Evolutionary conservation across 2,888 invertebrate genomes (phyloP).

Genomic region (Protula sp.): DNA sequence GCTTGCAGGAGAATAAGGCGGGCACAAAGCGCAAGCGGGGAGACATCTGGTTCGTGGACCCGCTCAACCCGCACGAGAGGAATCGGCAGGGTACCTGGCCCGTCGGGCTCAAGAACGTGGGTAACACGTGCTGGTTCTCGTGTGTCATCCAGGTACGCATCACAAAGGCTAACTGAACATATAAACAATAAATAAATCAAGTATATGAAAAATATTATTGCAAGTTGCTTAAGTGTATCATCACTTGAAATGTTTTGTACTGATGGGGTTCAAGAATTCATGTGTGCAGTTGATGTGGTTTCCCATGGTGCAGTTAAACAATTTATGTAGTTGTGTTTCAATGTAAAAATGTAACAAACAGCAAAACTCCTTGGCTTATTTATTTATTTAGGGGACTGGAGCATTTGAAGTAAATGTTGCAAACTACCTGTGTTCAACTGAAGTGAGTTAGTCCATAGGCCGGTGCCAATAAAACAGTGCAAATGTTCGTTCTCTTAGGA

Average conservation of each 20-base stretch:
- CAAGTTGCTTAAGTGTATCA: neutral
- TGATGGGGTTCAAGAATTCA: too few species aligned
- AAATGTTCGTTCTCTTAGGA: too few species aligned
- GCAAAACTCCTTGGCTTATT: too few species aligned
- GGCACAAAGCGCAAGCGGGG: constrained; percentile 52
- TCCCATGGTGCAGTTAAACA: too few species aligned
- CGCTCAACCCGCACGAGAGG: constrained; percentile 53
- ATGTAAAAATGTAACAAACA: too few species aligned
- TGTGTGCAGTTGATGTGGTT: too few species aligned
- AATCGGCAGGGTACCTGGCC: constrained; percentile 49
- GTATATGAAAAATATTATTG: neutral
- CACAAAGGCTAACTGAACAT: neutral
- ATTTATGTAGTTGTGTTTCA: too few species aligned
- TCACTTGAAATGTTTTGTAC: neutral
- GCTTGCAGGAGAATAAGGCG: constrained; percentile 53
- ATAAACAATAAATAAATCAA: neutral
- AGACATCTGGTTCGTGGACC: constrained; percentile 54
- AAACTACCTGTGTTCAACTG: too few species aligned
- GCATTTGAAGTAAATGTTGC: too few species aligned
- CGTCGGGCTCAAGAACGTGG: constrained; percentile 56
- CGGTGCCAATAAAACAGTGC: too few species aligned
- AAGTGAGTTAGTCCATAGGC: too few species aligned
- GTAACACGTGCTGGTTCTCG: constrained; percentile 58
- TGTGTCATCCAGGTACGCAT: constrained; percentile 55
- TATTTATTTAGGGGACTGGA: too few species aligned